Evolutionary conservation across 2,888 invertebrate genomes (phyloP), one percentile per base, ranked within the genome.

Genomic region (Agrochola litura): DNA sequence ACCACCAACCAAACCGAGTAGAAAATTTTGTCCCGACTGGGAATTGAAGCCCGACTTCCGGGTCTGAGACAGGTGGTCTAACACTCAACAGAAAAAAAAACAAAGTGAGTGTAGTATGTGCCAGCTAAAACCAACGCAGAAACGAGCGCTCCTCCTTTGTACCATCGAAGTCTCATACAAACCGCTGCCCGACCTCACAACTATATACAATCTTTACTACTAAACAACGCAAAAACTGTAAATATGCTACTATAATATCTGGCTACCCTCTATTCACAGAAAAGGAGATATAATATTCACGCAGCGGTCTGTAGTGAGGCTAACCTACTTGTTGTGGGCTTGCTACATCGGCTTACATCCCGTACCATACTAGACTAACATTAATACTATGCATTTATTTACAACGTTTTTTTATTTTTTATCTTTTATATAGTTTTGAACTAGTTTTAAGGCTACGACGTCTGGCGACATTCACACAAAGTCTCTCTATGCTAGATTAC

Each of bases 361-460:
- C 94, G 91, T 93, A 92, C 92, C 91, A 91, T 87, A 92, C 94
- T 95, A 95, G 83, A 91, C 93, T 95, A 94, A 93, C 89, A 93
- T 93, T 95, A 95, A 93, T 92, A 93, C 95, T 95, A 95, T 92
- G 91, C 89, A 89, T 93, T 93, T 96, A 96, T 96, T 92, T 96
- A 96, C 95, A 95, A 85, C 86, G 80, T 91, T 92, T 90, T 91
- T 90, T 89, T 87, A 90, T 92, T 93, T 93, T 92, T 91, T 92
- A 92, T 90, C 90, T 92, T 94, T 92, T 93, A 91, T 93, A 93
- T 96, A 96, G 95, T 96, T 96, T 96, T 96, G 96, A 96, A 96
- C 96, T 96, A 96, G 95, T 95, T 95, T 94, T 96, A 96, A 96
- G 96, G 96, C 96, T 96, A 96, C 96, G 94, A 95, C 93, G 93